A percentile compares a stretch with the other conserved stretches of the same genome.
Conservation (phyloP, 2,113 vertebrate genomes). For the Ahaetulla prasina region DNA sequence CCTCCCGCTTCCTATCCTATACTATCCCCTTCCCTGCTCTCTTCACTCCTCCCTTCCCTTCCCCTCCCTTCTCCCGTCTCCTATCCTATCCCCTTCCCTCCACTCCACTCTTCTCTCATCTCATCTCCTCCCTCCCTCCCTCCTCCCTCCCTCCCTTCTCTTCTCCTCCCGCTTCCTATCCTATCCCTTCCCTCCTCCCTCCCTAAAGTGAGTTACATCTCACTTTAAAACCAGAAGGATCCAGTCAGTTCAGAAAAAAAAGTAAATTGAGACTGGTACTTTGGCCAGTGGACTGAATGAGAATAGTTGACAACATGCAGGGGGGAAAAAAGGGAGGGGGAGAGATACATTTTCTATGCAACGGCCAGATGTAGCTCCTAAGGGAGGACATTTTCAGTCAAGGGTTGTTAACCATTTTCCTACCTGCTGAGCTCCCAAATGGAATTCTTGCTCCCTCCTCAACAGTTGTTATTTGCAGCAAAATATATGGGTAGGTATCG, state of each 20-base stretch:
- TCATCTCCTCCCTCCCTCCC: too few species aligned
- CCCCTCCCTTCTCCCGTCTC: too few species aligned
- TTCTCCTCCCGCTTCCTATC: too few species aligned
- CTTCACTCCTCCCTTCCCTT: not conserved
- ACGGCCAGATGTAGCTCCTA: not conserved
- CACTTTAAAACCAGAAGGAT: not conserved
- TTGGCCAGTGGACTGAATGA: not conserved
- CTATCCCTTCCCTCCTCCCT: too few species aligned
- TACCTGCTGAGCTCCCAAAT: not conserved
- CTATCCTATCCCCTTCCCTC: not conserved
- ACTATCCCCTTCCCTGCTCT: not conserved
- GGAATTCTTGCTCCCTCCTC: not conserved
- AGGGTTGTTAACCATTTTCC: not conserved
- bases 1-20: too few species aligned
- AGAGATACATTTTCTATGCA: not conserved
- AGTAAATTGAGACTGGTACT: not conserved
- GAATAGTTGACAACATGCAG: not conserved
- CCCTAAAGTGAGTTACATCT: too few species aligned
- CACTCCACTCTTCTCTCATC: not conserved
- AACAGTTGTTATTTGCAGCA: not conserved
- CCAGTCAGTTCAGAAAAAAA: not conserved
- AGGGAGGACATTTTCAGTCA: not conserved
- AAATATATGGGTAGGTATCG: too few species aligned
- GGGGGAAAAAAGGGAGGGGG: accelerated
- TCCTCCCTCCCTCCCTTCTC: too few species aligned